A percentile compares a stretch with the other conserved stretches of the same genome.
Evolutionary conservation across 1,140 invertebrate genomes (phyloP).

Genomic region (Brachionus koreanus): DNA sequence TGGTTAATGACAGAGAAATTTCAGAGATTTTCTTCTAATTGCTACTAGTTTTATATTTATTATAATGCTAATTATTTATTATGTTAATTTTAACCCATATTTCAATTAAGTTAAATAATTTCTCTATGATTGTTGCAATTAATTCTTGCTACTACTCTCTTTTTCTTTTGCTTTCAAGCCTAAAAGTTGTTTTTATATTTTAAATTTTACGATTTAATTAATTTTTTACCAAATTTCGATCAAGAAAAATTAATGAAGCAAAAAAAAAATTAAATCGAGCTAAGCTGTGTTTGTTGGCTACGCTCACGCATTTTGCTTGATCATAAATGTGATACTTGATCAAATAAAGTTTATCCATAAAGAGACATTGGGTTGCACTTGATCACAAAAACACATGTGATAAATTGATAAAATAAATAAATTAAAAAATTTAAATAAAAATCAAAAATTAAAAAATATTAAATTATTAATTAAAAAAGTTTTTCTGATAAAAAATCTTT

Average conservation of each 20-base stretch:
- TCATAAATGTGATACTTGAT: no score
- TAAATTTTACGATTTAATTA: neutral
- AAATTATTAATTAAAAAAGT: no score
- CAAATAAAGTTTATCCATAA: neutral
- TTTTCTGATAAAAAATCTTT: no score
- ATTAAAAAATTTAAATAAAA: neutral
- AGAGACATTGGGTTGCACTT: neutral
- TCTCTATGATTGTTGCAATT: neutral
- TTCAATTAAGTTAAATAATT: neutral
- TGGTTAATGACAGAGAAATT: neutral
- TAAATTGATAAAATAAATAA: neutral
- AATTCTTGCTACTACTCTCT: neutral
- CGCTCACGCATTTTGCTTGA: neutral
- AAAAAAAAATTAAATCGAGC: neutral
- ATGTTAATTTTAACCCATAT: neutral
- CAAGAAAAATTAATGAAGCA: neutral
- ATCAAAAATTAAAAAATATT: neutral
- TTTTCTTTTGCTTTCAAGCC: neutral
- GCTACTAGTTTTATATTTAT: neutral
- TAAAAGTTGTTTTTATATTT: neutral
- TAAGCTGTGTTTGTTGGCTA: neutral
- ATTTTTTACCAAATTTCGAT: neutral
- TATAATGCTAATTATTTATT: no score
- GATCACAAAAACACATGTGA: neutral
- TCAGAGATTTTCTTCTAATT: neutral